Percentiles rank a stretch among this genome's conserved stretches.
phyloP scores from a whole-genome alignment of 2,113 vertebrate species.

The Epinephelus moara region DNA sequence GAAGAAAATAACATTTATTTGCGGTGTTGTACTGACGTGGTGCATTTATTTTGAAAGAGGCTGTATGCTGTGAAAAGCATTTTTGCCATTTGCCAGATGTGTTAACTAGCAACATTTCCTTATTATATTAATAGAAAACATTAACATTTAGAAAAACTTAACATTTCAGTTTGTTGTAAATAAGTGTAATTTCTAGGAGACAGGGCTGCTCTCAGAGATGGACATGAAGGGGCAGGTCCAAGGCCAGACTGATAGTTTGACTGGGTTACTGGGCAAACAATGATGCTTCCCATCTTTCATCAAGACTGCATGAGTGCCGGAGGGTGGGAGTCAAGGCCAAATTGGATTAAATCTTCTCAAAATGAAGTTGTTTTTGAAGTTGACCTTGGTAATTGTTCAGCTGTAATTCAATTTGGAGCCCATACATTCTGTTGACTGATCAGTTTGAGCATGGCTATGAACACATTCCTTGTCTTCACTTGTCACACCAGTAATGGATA shows the following conservation, averaged over 20 bases:
- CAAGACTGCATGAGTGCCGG: constrained; percentile 22
- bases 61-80: no score
- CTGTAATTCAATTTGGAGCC: constrained; percentile 63
- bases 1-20: no score
- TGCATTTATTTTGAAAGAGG: no score
- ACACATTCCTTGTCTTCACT: constrained; percentile 16
- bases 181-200: no score
- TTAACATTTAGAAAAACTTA: no score
- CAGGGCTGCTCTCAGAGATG: background rate
- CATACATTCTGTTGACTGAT: constrained; percentile 46
- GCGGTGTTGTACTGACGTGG: no score
- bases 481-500: constrained; percentile 15
- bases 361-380: constrained; percentile 52
- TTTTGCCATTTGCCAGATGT: no score
- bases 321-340: constrained; percentile 51
- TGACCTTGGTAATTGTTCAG: constrained; percentile 71
- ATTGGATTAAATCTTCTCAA: constrained; percentile 60
- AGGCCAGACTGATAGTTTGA: constrained; percentile 53
- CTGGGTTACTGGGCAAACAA: constrained; percentile 27
- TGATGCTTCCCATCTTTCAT: constrained; percentile 33
- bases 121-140: no score
- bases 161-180: no score
- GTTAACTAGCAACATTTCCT: no score
- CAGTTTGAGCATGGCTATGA: constrained; percentile 25
- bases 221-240: constrained; percentile 1